Evolutionary conservation across 1,140 invertebrate genomes (phyloP).

Genomic region (Wasmannia auropunctata): DNA sequence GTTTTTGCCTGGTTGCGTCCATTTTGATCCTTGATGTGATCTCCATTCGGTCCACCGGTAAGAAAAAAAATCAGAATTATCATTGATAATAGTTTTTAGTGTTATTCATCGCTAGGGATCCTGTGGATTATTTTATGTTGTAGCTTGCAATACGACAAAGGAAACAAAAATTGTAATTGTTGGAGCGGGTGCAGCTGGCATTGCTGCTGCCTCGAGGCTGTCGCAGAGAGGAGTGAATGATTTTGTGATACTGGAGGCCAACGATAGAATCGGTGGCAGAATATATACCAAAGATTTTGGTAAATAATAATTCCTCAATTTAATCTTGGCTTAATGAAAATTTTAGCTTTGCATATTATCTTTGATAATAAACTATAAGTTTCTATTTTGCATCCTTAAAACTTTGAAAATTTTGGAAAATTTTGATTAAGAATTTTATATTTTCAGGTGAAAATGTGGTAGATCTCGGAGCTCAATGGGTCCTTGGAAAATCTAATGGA

Average conservation of each 20-base stretch:
- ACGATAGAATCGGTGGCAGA: conserved; percentile 87
- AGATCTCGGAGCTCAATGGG: conserved; percentile 94
- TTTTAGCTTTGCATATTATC: not conserved
- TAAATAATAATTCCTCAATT: conserved; percentile 35
- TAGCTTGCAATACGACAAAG: conserved; percentile 40
- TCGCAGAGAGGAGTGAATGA: conserved; percentile 84
- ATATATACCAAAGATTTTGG: conserved; percentile 85
- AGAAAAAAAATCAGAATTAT: not conserved
- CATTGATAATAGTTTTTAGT: not conserved
- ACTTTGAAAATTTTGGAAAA: not conserved
- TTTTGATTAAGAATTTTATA: conserved; percentile 53
- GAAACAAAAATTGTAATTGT: conserved; percentile 85
- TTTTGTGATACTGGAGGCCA: conserved; percentile 87
- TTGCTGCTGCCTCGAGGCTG: conserved; percentile 86
- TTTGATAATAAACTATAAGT: not conserved
- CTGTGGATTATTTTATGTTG: not conserved
- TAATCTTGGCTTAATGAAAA: not conserved
- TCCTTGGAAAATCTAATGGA: conserved; percentile 93
- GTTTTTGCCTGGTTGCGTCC: not conserved
- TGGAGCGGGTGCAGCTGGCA: conserved; percentile 87
- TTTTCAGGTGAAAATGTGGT: conserved; percentile 86
- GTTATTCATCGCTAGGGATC: not conserved
- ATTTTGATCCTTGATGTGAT: not conserved
- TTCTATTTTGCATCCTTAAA: not conserved
- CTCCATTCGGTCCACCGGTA: not conserved